phyloP scores from a whole-genome alignment of 2,888 invertebrate genomes.

The Hyppa rectilinea region DNA sequence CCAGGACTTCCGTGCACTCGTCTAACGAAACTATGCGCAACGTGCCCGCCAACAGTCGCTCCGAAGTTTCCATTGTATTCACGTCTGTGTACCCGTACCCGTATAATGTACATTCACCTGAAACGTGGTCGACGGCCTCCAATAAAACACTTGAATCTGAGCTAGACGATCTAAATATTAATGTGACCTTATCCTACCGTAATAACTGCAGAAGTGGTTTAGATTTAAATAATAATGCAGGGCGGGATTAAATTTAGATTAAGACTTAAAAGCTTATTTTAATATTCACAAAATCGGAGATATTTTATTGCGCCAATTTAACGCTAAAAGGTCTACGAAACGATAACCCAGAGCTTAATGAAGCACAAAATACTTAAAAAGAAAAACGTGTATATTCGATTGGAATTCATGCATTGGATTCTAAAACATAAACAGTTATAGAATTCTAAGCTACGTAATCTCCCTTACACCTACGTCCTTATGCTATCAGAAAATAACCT shows the following conservation, averaged over 20 bases:
- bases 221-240: slow-evolving; percentile 34
- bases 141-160: slow-evolving; percentile 42
- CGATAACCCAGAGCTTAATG: neutral
- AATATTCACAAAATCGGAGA: slow-evolving; percentile 19
- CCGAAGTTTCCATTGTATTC: slow-evolving; percentile 70
- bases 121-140: slow-evolving; percentile 53
- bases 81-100: slow-evolving; percentile 81
- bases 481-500: slow-evolving; percentile 71
- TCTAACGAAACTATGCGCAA: slow-evolving; percentile 81
- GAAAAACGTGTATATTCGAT: neutral
- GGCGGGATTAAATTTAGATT: slow-evolving; percentile 18
- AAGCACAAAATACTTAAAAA: neutral
- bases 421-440: neutral
- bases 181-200: slow-evolving; percentile 41
- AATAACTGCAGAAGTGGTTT: slow-evolving; percentile 31
- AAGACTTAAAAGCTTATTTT: slow-evolving; percentile 2
- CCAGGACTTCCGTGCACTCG: slow-evolving; percentile 78
- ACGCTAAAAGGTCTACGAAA: slow-evolving; percentile 7
- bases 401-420: neutral
- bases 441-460: neutral
- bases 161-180: slow-evolving; percentile 58
- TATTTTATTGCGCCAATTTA: slow-evolving; percentile 3
- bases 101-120: slow-evolving; percentile 83
- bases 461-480: neutral
- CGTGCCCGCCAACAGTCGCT: slow-evolving; percentile 75